Base-by-base conservation (phyloP, 2,888 invertebrate species). In the Trachelus troglodyta region DNA sequence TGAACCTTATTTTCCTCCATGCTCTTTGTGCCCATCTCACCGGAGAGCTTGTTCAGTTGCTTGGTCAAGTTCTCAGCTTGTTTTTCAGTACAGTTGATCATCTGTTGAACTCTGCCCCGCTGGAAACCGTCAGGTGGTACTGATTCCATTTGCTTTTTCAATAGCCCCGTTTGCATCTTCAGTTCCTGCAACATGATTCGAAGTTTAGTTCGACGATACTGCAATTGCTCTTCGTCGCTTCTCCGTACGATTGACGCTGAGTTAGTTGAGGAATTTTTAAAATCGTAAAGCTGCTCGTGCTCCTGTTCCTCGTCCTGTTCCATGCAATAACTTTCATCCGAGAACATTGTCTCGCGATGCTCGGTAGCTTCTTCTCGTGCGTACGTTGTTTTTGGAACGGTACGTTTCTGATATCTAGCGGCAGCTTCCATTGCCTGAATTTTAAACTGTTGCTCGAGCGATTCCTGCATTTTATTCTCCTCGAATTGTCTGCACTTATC, bases 61-160 rank as follows among this genome's bases (percentile, higher is more conserved):
- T 86, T 87, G 3, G 87, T 87, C 12, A 89, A 77, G 73, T 87
- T 88, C 37, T 88, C 86, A 30, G 90, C 90, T 69, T 88, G 87
- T 6, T 84, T 83, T 40, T 88, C 87, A 74, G 86, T 87, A 1
- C 83, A 83, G 71, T 87, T 87, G 77, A 89, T 86, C 76, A 82
- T 85, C 69, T 87, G 85, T 12, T 85, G 84, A 6, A 87, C 76
- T 15, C 83, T 87, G 23, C 34, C 81, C 1, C 73, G 78, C 15
- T 83, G 81, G 0, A 80, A 75, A n/a, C 78, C 83, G 12, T 81
- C 74, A 12, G 40, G 6, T 9, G 40, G 2, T 23, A 56, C 40
- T 6, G 40, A 56, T 56, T 56, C 40, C 40, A 71, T 6, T 71
- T 71, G 71, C 71, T 71, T 12, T 30, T 71, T 31, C 31, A 71